These are phyloP conservation scores for Oeneis ivallda DNA, from an alignment of 2,888 invertebrate genomes.

Conservation along the genomic window DNA sequence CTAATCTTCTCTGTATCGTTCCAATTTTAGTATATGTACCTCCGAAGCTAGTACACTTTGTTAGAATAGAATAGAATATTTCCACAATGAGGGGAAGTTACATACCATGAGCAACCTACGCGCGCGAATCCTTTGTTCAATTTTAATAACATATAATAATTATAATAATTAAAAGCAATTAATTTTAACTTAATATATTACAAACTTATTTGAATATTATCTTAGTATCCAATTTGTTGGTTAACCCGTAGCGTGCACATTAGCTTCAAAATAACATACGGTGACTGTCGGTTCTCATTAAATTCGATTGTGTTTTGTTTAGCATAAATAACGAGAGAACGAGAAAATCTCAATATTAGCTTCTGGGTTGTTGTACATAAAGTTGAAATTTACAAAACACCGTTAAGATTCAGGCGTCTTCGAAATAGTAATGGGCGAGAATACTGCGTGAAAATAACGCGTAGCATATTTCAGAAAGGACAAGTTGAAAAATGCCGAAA, in stretches of 20 bases:
- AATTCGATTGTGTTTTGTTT: slow-evolving; percentile 53
- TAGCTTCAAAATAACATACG: slow-evolving; percentile 59
- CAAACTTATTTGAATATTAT: slow-evolving; percentile 18
- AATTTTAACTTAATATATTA: not conserved
- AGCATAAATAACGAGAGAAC: slow-evolving; percentile 33
- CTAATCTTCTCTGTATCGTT: too few species aligned
- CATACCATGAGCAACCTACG: too few species aligned
- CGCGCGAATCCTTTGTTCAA: not conserved
- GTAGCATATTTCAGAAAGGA: slow-evolving; percentile 73
- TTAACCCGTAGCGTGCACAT: slow-evolving; percentile 62
- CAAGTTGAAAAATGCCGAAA: slow-evolving; percentile 81
- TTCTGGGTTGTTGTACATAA: slow-evolving; percentile 46
- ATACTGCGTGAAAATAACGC: slow-evolving; percentile 57
- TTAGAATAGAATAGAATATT: too few species aligned
- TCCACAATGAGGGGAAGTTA: too few species aligned
- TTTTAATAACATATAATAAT: not conserved
- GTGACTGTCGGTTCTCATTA: slow-evolving; percentile 66
- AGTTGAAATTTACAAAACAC: slow-evolving; percentile 43
- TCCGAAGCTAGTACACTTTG: too few species aligned
- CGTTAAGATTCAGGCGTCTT: slow-evolving; percentile 43
- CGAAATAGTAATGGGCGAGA: slow-evolving; percentile 55
- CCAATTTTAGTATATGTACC: too few species aligned
- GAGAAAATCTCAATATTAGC: slow-evolving; percentile 37
- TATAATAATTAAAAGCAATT: slow-evolving; percentile 6
- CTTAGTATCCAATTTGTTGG: slow-evolving; percentile 48